A percentile compares a stretch with the other conserved stretches of the same genome.
phyloP scores from a whole-genome alignment of 1,140 invertebrate genomes.

The Drosophila ficusphila region DNA sequence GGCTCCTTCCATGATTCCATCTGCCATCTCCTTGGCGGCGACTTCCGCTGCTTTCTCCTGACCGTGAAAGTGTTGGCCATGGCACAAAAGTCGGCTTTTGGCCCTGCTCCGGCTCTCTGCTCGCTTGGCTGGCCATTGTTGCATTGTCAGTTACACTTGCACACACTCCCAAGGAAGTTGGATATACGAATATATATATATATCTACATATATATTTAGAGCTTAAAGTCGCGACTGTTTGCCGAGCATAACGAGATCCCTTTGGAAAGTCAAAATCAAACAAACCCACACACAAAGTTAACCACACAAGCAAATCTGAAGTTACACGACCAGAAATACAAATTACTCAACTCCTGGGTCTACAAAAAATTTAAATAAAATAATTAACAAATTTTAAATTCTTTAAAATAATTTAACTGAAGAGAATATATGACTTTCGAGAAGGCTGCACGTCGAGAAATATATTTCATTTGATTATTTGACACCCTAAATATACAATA shows the following conservation, averaged over 20 bases:
- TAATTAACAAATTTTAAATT: too few species aligned
- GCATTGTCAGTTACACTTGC: slow-evolving; percentile 39
- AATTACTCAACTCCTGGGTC: too few species aligned
- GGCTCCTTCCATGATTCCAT: too few species aligned
- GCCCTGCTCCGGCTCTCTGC: slow-evolving; percentile 13
- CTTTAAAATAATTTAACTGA: too few species aligned
- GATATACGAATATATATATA: too few species aligned
- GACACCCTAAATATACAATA: too few species aligned
- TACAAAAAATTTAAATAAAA: too few species aligned
- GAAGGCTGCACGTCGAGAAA: background rate
- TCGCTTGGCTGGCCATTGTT: slow-evolving; percentile 61
- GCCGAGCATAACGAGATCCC: slow-evolving; percentile 62
- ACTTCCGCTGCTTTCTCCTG: slow-evolving; percentile 48
- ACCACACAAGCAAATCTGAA: background rate
- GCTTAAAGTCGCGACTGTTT: slow-evolving; percentile 77
- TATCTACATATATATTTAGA: slow-evolving; percentile 8
- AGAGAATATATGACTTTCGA: too few species aligned
- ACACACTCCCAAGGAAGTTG: background rate
- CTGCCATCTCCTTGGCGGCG: background rate
- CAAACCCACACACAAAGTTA: slow-evolving; percentile 39
- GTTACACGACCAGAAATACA: background rate
- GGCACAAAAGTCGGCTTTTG: background rate
- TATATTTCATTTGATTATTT: too few species aligned
- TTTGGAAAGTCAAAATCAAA: slow-evolving; percentile 50
- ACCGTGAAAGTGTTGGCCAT: slow-evolving; percentile 66